Base-by-base conservation (phyloP, 2,797 vertebrate genomes). In the Novumbra hubbsi region DNA sequence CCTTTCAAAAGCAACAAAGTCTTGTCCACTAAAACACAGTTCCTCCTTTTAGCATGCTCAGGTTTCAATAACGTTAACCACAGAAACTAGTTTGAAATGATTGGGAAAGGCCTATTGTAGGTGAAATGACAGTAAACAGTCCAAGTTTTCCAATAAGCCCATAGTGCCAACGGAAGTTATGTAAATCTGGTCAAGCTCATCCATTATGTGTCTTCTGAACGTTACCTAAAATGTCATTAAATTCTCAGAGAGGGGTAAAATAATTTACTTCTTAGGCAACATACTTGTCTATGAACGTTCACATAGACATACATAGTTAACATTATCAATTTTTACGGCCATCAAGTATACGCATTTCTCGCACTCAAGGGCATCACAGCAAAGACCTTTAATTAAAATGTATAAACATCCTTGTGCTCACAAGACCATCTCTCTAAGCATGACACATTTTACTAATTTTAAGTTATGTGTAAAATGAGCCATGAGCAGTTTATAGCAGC, bases 1-100 rank as follows among this genome's bases (percentile, higher is more conserved):
- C 88, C 88, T 87, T 88, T 89, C 90, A 84, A n/a, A 60, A 60
- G 84, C 88, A 88, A 90, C 89, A 90, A 89, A 90, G 86, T 88
- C 88, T 88, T 86, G 90, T 91, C 91, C 89, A 90, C 88, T 90
- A 88, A 92, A 91, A 92, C 90, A 91, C 88, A 89, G 91, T 87
- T 89, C 90, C 88, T 21, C 21, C 19, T 21, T 85, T 85, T 79
- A 19, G 83, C 83, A 49, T 82, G 90, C 87, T 92, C 89, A 85
- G 89, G 88, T 92, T 92, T 90, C 90, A 89, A 90, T 91, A 87
- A 90, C 87, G 85, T 89, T 89, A 80, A 87, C 89, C 90, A 88
- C 88, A 85, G 87, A 90, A 86, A 76, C 80, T 72, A 83, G 79
- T 88, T 82, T 84, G 74, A 78, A 52, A n/a, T 14, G 0, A 48